phyloP scores from a whole-genome alignment of 2,888 invertebrate genomes.

The Agonopterix alstromeriana region DNA sequence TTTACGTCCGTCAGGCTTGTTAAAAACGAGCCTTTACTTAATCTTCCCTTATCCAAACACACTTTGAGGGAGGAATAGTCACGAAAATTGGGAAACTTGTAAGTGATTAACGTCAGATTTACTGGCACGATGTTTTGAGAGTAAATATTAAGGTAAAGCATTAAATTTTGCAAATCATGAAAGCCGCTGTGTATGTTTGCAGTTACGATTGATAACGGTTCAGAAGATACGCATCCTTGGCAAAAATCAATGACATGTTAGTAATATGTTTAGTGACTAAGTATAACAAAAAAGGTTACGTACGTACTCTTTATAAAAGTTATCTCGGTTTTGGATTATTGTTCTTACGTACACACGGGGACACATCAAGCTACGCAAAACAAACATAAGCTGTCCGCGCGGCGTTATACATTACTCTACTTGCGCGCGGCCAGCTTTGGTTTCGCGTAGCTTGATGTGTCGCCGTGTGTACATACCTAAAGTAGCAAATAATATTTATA shows the following conservation, averaged over 20 bases:
- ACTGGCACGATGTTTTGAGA: constrained; percentile 31
- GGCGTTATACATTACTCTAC: too few relatives aligned
- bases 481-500: too few relatives aligned
- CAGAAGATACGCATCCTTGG: constrained; percentile 25
- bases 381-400: too few relatives aligned
- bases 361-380: too few relatives aligned
- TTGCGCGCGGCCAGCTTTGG: too few relatives aligned
- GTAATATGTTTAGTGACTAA: constrained; percentile 9
- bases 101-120: constrained; percentile 40
- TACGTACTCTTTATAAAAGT: too few relatives aligned
- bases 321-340: too few relatives aligned
- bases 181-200: constrained; percentile 35
- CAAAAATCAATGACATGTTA: constrained; percentile 31
- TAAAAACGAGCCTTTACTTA: background rate
- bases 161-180: constrained; percentile 41
- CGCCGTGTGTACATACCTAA: too few relatives aligned
- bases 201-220: constrained; percentile 35
- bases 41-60: background rate
- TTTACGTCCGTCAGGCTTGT: constrained; percentile 10
- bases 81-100: constrained; percentile 44
- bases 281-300: too few relatives aligned
- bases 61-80: constrained; percentile 14
- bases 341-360: too few relatives aligned
- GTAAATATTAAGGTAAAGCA: constrained; percentile 47
- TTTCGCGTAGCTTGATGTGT: too few relatives aligned